These are phyloP conservation scores for Rotaria macrura DNA, from an alignment of 2,888 invertebrate genomes.

Conservation along the genomic window DNA sequence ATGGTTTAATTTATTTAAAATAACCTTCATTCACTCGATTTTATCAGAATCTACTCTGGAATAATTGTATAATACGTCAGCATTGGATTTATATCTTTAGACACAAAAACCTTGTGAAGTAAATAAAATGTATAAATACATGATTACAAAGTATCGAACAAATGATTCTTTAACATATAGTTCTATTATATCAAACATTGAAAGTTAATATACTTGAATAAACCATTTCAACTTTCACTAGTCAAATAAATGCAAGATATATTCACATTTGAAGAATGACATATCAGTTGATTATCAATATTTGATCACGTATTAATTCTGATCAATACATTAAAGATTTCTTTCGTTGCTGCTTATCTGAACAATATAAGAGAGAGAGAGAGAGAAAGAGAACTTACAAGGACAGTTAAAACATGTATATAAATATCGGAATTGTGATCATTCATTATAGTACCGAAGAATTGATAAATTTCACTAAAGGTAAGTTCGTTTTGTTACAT, in stretches of 20 bases:
- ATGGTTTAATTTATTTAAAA: no score
- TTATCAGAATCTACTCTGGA: no score
- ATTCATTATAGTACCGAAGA: not conserved
- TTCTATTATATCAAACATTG: not conserved
- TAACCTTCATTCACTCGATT: no score
- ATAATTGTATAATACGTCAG: not conserved
- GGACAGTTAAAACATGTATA: not conserved
- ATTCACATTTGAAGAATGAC: no score
- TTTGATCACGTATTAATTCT: not conserved
- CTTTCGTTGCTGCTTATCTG: not conserved
- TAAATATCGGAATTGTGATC: no score
- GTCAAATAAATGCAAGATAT: no score
- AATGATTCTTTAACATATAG: not conserved
- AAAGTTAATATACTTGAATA: not conserved
- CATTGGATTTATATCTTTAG: not conserved
- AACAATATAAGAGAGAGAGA: not conserved
- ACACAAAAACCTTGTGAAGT: not conserved
- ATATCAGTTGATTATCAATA: not conserved
- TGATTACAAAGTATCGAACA: not conserved
- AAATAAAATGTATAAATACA: not conserved
- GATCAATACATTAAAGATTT: not conserved
- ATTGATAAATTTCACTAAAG: not conserved
- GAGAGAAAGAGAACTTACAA: not conserved
- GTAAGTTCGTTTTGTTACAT: not conserved
- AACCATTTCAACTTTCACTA: not conserved